These are phyloP conservation scores for Onychomys arenicola DNA, from an alignment of 2,797 vertebrate species.

Conservation along the genomic window DNA sequence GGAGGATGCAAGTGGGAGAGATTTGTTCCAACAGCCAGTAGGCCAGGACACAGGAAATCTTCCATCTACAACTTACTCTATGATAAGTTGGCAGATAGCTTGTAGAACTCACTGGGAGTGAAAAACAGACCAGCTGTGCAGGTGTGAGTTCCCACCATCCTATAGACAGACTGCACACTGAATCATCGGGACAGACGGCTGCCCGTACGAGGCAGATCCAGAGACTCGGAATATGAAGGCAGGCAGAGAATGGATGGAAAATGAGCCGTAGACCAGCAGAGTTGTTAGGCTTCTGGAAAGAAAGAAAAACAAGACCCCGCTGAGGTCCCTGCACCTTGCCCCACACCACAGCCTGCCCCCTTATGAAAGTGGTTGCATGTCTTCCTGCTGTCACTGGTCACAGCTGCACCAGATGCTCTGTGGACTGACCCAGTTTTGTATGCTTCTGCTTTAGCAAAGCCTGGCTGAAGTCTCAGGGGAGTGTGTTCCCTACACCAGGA, in stretches of 20 bases:
- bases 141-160: not conserved
- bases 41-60: too few relatives aligned
- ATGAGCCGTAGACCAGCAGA: not conserved
- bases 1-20: too few relatives aligned
- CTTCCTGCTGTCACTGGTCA: not conserved
- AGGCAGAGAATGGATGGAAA: not conserved
- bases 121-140: not conserved
- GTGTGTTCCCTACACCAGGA: not conserved
- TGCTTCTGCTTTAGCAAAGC: not conserved
- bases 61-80: not conserved
- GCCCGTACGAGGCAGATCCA: fast-evolving
- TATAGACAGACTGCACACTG: not conserved
- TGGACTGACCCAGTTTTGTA: not conserved
- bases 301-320: not conserved
- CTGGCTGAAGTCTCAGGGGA: fast-evolving
- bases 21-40: too few relatives aligned
- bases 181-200: too few relatives aligned
- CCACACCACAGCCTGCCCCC: not conserved
- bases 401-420: fast-evolving
- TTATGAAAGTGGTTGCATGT: fast-evolving
- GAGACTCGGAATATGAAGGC: fast-evolving
- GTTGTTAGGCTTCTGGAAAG: fast-evolving
- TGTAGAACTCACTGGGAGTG: not conserved
- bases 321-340: not conserved
- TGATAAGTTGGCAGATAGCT: not conserved